Conservation (phyloP, 2,888 invertebrate species). For the Cynaeus angustus region DNA sequence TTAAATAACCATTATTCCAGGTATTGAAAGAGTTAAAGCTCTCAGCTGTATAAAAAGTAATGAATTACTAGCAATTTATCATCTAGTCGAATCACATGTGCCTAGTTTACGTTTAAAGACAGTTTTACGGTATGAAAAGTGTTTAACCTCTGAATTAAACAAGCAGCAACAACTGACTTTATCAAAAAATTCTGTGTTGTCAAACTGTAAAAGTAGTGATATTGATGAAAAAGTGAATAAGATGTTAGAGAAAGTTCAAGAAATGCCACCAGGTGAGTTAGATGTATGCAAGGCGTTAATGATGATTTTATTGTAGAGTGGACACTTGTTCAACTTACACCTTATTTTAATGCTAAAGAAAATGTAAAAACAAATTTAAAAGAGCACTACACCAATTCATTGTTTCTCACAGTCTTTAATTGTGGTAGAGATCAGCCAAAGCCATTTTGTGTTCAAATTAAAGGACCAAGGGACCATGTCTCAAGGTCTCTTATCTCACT, state of each 20-base stretch:
- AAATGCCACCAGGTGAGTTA: conserved; percentile 66
- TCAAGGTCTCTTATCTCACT: conserved; percentile 55
- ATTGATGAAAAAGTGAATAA: conserved; percentile 55
- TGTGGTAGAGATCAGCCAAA: conserved; percentile 62
- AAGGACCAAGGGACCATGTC: conserved; percentile 57
- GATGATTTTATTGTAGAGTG: conserved; percentile 73
- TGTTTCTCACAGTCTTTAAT: conserved; percentile 66
- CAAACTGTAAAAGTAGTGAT: conserved; percentile 57
- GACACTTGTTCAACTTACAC: conserved; percentile 77
- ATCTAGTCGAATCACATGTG: conserved; percentile 66
- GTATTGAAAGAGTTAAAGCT: conserved; percentile 60
- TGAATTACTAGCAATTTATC: conserved; percentile 64
- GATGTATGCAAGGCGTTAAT: not conserved
- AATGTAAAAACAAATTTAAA: conserved; percentile 57
- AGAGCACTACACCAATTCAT: conserved; percentile 59
- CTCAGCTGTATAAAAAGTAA: conserved; percentile 54
- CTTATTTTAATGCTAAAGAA: conserved; percentile 63
- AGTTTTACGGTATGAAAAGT: conserved; percentile 61
- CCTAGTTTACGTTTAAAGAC: conserved; percentile 64
- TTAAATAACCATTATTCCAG: conserved; percentile 54
- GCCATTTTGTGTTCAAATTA: conserved; percentile 64
- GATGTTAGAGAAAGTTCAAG: conserved; percentile 61
- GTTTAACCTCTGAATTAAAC: conserved; percentile 45
- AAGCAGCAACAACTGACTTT: conserved; percentile 49
- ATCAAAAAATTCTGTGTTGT: conserved; percentile 60